Base-by-base conservation (phyloP, 2,797 vertebrate species). In the Hoplostethus mediterraneus region DNA sequence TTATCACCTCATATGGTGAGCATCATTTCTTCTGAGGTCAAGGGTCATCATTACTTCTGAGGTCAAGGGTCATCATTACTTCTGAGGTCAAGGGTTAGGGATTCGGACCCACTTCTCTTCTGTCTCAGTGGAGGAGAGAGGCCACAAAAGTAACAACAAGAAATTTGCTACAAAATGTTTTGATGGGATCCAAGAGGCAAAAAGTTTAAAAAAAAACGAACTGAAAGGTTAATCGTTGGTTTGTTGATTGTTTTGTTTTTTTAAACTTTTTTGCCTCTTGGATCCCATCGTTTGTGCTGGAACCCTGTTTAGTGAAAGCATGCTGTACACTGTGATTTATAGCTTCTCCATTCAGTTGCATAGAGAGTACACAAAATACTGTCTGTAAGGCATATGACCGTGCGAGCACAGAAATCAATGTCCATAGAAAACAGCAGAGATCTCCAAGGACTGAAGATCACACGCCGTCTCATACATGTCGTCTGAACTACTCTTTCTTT, bases 361-460 rank as follows among this genome's bases (percentile, higher is more conserved):
- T 21, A 21, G 21, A 21, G 21, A 21, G 21, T 21, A 21, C 21
- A 21, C 21, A 21, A 21, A 21, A 21, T 21, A 21, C 21, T 21
- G 21, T 59, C 14, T 63, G 14, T 36, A 59, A 53, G 58, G 73
- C 56, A 64, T 57, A 64, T 69, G 60, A 60, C 64, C 55, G 53
- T 63, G 61, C 0, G 0, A 56, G 54, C 45, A 30, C 28, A 40
- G n/a, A 76, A 57, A 81, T 84, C 63, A 80, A 63, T 71, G 67
- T 30, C 28, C 1, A 21, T 8, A 47, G 52, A 44, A 69, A 71
- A 67, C 17, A 69, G 33, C 5, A 12, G 9, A 48, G 40, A 74
- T 80, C 72, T 85, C 63, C 51, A 75, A 81, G 66, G 75, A 84
- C 61, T 73, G 21, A 11, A 51, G 58, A 85, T 80, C 72, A 79